Evolutionary conservation across 2,113 vertebrate species (phyloP), one percentile per base, ranked within the genome.

Genomic region (Hydrochoerus hydrochaeris): DNA sequence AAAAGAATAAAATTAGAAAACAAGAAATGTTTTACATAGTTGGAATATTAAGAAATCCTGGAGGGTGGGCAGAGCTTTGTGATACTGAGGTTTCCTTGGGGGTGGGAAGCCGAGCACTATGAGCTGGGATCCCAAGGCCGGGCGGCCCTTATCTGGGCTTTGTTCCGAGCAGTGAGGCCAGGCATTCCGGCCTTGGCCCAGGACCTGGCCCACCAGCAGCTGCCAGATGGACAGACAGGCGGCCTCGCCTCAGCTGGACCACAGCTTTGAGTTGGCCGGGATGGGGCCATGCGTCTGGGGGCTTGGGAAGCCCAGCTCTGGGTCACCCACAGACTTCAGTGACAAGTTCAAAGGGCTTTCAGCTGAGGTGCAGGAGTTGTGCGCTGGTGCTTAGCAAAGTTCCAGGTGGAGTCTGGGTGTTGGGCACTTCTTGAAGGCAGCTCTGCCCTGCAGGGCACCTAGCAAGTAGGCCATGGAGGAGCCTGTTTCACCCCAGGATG

Each of bases 11-110:
- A 92, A 96, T 83, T 58, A 87, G 80, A 90, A 93, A 94, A 96
- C 78, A 63, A 85, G 94, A 95, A 87, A 93, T 88, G 77, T 89
- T 95, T 60, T 65, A 96, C 90, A 91, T 58, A 77, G 58, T 49
- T 96, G 62, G 69, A 52, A 85, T 96, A 92, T 97, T 58, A 92
- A 96, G 95, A 97, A 97, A 52, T 80, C 87, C 93, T 80, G 30
- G 90, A 60, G 81, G 84, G 46, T n/a, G 52, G 58, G 63, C 58
- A 67, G 73, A 85, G 87, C 80, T 62, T 63, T 95, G 69, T 62
- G 82, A 82, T 38, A 4, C 58, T 71, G 93, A 8, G 78, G 94
- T 87, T 97, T 96, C 94, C 73, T 22, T 14, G 35, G n/a, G 46
- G 6, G 35, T 2, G 0, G 12, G 58, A 78, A 58, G 41, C 32